A percentile compares a stretch with the other conserved stretches of the same genome.
These are phyloP conservation scores for Andricus grossulariae DNA, from an alignment of 1,140 invertebrate genomes.

Conservation along the genomic window DNA sequence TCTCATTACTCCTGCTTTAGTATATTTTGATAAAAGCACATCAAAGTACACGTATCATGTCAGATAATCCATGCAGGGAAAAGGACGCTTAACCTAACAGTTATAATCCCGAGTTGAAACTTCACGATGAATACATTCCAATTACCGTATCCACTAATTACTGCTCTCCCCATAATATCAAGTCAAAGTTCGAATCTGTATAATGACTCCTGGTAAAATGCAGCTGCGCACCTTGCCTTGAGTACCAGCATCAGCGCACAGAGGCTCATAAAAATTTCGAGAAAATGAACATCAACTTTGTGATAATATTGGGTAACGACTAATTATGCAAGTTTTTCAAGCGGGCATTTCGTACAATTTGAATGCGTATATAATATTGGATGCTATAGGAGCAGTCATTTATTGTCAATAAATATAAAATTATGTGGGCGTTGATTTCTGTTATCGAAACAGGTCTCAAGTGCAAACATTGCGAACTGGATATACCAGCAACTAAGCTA, in stretches of 20 bases:
- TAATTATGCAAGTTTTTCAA: background rate
- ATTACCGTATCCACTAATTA: slow-evolving; percentile 49
- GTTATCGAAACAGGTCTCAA: slow-evolving; percentile 22
- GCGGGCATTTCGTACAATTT: background rate
- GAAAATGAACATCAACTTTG: background rate
- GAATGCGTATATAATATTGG: background rate
- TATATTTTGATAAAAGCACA: too few relatives aligned
- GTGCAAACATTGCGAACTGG: background rate
- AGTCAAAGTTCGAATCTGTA: slow-evolving; percentile 10
- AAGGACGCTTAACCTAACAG: too few relatives aligned
- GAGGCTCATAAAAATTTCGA: too few relatives aligned
- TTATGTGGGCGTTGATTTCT: slow-evolving; percentile 15
- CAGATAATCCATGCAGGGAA: too few relatives aligned
- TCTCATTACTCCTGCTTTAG: too few relatives aligned
- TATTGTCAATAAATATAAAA: slow-evolving; percentile 17
- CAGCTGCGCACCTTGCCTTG: background rate
- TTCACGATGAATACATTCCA: slow-evolving; percentile 41
- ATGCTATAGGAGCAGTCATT: background rate
- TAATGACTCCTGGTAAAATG: slow-evolving; percentile 44
- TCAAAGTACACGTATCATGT: too few relatives aligned
- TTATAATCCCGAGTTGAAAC: slow-evolving; percentile 31
- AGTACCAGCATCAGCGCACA: too few relatives aligned
- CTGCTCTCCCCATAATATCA: slow-evolving; percentile 32
- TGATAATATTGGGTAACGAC: slow-evolving; percentile 14
- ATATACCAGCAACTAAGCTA: slow-evolving; percentile 2